Conservation (phyloP, 2,797 vertebrate genomes). For the Cetoscarus ocellatus region DNA sequence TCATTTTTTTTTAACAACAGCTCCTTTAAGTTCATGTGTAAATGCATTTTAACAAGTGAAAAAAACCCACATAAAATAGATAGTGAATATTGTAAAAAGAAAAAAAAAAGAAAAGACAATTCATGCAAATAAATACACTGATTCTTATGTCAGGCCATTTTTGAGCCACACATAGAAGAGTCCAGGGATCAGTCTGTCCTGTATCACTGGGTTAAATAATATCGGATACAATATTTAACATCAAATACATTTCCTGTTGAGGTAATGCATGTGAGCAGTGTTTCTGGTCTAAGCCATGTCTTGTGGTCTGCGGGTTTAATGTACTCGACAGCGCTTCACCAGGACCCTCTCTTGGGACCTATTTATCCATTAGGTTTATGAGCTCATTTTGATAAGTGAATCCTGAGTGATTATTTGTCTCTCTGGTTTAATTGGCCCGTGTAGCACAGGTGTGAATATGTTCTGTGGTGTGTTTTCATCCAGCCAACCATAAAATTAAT, state of each 20-base stretch:
- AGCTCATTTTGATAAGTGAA: not conserved
- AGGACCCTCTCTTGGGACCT: constrained; percentile 2
- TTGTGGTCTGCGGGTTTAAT: constrained; percentile 10
- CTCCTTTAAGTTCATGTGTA: too few relatives aligned
- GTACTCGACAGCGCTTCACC: not conserved
- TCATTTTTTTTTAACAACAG: too few relatives aligned
- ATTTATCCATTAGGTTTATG: not conserved
- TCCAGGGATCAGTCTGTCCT: too few relatives aligned
- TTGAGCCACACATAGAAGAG: too few relatives aligned
- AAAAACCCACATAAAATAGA: too few relatives aligned
- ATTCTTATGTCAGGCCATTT: too few relatives aligned
- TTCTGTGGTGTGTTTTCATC: not conserved
- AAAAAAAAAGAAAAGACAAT: too few relatives aligned
- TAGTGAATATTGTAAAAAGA: too few relatives aligned
- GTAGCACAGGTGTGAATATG: not conserved
- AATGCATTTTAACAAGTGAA: too few relatives aligned
- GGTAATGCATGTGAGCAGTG: not conserved
- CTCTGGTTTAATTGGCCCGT: not conserved
- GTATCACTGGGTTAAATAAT: too few relatives aligned
- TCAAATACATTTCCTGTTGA: not conserved
- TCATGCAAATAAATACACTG: too few relatives aligned
- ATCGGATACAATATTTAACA: too few relatives aligned
- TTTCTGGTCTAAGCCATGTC: not conserved
- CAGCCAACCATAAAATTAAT: not conserved
- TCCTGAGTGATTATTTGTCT: not conserved